Evolutionary conservation across 2,113 vertebrate species (phyloP).

Genomic region (Jacana jacana): DNA sequence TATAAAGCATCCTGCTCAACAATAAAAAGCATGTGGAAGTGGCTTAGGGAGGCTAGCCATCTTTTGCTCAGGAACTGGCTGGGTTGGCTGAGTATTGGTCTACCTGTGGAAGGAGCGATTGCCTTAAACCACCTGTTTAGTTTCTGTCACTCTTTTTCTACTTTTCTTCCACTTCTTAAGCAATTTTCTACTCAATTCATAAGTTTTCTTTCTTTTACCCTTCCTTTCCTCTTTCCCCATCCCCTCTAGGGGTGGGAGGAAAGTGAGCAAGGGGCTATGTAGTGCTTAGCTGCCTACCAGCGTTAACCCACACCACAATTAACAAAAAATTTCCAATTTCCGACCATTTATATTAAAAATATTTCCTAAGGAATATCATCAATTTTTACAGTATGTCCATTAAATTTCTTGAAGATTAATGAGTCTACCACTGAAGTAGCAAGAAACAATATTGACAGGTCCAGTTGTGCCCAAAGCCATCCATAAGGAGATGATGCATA

Average conservation of each 20-base stretch:
- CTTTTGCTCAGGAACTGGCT: not conserved
- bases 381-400: not conserved
- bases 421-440: not conserved
- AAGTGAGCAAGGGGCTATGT: not conserved
- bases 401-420: not conserved
- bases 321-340: not conserved
- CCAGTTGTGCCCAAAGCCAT: not conserved
- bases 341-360: not conserved
- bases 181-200: not conserved
- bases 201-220: not conserved
- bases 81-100: accelerated
- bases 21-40: not conserved
- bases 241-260: accelerated
- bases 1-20: not conserved
- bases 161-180: not conserved
- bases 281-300: not conserved
- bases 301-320: not conserved
- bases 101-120: not conserved
- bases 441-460: not conserved
- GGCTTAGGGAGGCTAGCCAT: not conserved
- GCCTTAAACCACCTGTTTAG: not conserved
- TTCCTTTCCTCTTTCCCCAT: not conserved
- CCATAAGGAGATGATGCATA: not conserved
- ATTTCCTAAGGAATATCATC: not conserved
- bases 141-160: not conserved